Evolutionary conservation across 1,140 invertebrate genomes (phyloP), one percentile per base, ranked within the genome.

Genomic region (Drosophila ficusphila): DNA sequence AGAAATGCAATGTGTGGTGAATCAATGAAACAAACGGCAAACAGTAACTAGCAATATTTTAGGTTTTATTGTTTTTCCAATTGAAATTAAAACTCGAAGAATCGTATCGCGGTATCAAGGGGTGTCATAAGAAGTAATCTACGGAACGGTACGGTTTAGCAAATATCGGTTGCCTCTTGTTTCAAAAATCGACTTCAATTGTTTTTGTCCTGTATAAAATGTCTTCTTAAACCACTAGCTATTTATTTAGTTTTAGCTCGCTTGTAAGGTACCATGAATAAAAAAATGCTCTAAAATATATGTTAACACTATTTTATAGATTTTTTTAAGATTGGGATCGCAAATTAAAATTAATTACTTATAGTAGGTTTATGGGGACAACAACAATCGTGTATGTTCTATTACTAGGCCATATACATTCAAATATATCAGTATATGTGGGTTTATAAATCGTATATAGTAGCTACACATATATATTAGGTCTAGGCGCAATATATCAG

Each of bases 211-310:
- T 79, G 79, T 83, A 85, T 70, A 85, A 79, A 79, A 73, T 11
- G 25, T 49, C 21, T 7, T 34, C 44, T 56, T 51, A 56, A 54
- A 34, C 12, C 41, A 27, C 57, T 64, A 72, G 31, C 31, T 53
- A 57, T 48, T 14, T 25, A 46, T 21, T 54, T 31, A 64, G 14
- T 12, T 51, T 14, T 60, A 67, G 19, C 29, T 41, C 49, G 54
- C 56, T 21, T 29, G 11, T 33, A 47, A 56, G n/a, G 12, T 65
- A 29, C 14, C 5, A 36, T 11, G 8, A 23, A 44, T 2, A 41
- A 14, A 47, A 61, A 36, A 70, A 71, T 58, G 31, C 33, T 73
- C 67, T 85, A 79, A 85, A 85, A 79, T 79, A 79, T 70, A 79
- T 48, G 38, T 39, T 58, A 42, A 54, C 46, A 42, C 51, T 44